Evolutionary conservation across 2,888 invertebrate species (phyloP), one percentile per base, ranked within the genome.

Genomic region (Acronicta alni): DNA sequence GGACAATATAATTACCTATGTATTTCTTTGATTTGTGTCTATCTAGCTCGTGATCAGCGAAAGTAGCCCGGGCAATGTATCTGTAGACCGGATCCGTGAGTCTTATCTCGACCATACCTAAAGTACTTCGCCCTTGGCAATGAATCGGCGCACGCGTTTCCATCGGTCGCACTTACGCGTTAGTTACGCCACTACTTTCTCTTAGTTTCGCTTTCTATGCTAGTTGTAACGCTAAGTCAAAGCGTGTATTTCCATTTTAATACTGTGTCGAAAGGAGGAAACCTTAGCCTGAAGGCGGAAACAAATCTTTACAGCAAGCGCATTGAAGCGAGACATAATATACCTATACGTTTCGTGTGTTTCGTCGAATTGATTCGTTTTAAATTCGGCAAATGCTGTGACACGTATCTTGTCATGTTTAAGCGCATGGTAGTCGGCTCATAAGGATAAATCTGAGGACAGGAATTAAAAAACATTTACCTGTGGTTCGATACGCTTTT

Each of bases 181-280:
- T 75, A 62, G 74, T 72, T 74, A 74, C 67, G 67, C 56, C 52
- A 72, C 55, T 14, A 67, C 83, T 84, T 84, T 82, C 83, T 61
- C 60, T 43, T 37, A 60, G 66, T 81, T 82, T 82, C 73, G 69
- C 81, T 82, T 77, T 81, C 81, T 69, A 78, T 35, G n/a, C 20
- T 35, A 17, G 46, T 47, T 59, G 45, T 46, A 51, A 23, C 16
- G 16, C 30, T 20, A 12, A 49, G 30, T 39, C 46, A 39, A 53
- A 23, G 42, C 26, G 30, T 45, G 37, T 67, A 54, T 20, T 38
- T 18, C 37, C 14, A 54, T 48, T 35, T 26, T n/a, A 53, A 18
- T 43, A 48, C 45, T 30, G 12, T 42, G 16, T 41, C 35, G 15
- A 43, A 49, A 52, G 35, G 12, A 44, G 47, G 47, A 44, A 60